Evolutionary conservation across 37 sponge, comb jelly and placozoan genomes (phyloP).

Genomic region (Crambe crambe): DNA sequence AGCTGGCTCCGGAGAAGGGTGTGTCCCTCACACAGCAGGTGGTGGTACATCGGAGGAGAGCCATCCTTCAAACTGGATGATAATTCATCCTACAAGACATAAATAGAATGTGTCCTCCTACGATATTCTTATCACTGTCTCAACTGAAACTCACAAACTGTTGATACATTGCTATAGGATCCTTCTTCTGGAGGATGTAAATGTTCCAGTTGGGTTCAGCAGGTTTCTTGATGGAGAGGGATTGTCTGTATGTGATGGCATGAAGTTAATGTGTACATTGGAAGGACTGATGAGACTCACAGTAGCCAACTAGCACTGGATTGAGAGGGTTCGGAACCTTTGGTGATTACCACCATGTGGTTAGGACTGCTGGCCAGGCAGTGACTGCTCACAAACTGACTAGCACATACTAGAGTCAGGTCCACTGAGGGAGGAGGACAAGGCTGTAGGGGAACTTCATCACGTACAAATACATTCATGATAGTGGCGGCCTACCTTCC

Average conservation of each 20-base stretch:
- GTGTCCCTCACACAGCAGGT: conserved; percentile 48
- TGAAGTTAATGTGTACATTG: background rate
- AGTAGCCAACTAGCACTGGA: conserved; percentile 24
- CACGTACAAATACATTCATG: too few relatives aligned
- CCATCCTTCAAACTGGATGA: conserved; percentile 19
- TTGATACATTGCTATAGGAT: conserved; percentile 20
- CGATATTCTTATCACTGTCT: background rate
- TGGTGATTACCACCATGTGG: conserved; percentile 64
- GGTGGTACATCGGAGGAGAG: conserved; percentile 56
- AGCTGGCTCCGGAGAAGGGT: conserved; percentile 31
- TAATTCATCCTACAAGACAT: conserved; percentile 23
- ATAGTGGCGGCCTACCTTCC: conserved; percentile 31
- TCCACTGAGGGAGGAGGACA: conserved; percentile 65
- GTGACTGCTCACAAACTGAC: conserved; percentile 45
- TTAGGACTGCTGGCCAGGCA: conserved; percentile 30
- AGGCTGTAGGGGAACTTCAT: too few relatives aligned
- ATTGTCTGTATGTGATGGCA: conserved; percentile 29
- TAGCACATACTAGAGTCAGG: conserved; percentile 46
- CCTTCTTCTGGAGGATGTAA: conserved; percentile 46
- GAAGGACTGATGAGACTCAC: conserved; percentile 10
- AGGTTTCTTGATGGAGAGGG: conserved; percentile 26
- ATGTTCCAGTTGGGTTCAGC: conserved; percentile 48
- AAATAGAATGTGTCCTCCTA: background rate
- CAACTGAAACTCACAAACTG: conserved; percentile 57
- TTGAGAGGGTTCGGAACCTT: conserved; percentile 17